A percentile compares a stretch with the other conserved stretches of the same genome.
Evolutionary conservation across 2,797 vertebrate genomes (phyloP).

Genomic region (Danionella dracula): DNA sequence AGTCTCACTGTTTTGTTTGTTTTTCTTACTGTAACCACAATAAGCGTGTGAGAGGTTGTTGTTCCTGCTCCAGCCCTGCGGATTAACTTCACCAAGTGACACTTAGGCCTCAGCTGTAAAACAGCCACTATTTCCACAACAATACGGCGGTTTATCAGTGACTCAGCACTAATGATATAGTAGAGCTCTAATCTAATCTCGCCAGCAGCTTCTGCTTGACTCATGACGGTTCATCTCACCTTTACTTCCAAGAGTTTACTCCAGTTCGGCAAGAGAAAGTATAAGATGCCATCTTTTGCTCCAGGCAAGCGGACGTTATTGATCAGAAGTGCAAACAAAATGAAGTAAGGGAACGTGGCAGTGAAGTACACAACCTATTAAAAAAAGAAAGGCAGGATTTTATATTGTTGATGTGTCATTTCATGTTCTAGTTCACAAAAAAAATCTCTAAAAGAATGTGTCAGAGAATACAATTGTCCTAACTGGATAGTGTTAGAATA

Average conservation of each 20-base stretch:
- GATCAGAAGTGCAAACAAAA: constrained; percentile 68
- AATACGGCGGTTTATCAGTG: neutral
- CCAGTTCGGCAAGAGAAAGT: constrained; percentile 70
- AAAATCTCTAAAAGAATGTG: too few species aligned
- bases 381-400: neutral
- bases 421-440: too few species aligned
- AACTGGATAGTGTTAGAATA: too few species aligned
- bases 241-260: constrained; percentile 65
- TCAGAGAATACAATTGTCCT: too few species aligned
- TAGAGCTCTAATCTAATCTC: neutral
- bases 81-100: neutral
- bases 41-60: neutral
- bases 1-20: too few species aligned
- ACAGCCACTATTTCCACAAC: neutral
- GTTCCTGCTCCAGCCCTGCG: neutral
- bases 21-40: too few species aligned
- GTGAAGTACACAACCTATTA: constrained; percentile 72
- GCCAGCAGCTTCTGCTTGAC: neutral
- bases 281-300: constrained; percentile 65
- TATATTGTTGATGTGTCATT: too few species aligned
- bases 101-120: neutral
- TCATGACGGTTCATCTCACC: constrained; percentile 49
- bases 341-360: constrained; percentile 67
- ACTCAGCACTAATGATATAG: neutral
- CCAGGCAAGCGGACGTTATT: constrained; percentile 73